Percentiles rank a stretch among this genome's conserved stretches.
Conservation (phyloP, 2,888 invertebrate genomes). For the Seladonia tumulorum region DNA sequence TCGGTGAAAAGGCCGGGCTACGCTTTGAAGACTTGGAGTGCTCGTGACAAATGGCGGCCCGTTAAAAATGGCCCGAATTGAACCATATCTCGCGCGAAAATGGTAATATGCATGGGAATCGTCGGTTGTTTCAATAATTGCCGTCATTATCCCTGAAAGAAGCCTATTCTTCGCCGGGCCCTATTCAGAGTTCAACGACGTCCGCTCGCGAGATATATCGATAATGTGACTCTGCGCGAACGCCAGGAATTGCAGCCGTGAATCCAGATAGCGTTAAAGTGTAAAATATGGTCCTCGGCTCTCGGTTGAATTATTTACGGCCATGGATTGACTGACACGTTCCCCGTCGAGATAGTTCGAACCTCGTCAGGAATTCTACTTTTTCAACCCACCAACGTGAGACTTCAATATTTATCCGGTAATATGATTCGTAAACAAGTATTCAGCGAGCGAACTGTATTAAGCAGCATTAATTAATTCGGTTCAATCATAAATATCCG, state of each 20-base stretch:
- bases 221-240: not conserved
- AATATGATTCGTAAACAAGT: not conserved
- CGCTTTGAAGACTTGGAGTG: not conserved
- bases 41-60: not conserved
- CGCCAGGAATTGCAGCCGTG: not conserved
- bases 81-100: not conserved
- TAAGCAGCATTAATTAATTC: not conserved
- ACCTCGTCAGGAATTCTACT: not conserved
- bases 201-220: constrained; percentile 10
- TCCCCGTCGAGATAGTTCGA: not conserved
- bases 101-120: constrained; percentile 35
- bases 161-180: constrained; percentile 1
- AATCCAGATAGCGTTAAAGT: constrained; percentile 3
- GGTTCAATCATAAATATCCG: too few species aligned
- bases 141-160: constrained; percentile 48
- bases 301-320: not conserved
- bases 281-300: not conserved
- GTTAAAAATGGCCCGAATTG: not conserved
- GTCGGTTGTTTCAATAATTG: constrained; percentile 56
- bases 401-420: not conserved
- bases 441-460: not conserved
- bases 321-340: not conserved
- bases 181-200: constrained; percentile 40
- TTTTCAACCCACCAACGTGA: not conserved
- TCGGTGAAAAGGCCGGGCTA: not conserved